Percentiles rank a stretch among this genome's conserved stretches.
phyloP scores from a whole-genome alignment of 2,113 vertebrate species.

The Periophthalmus modestus region DNA sequence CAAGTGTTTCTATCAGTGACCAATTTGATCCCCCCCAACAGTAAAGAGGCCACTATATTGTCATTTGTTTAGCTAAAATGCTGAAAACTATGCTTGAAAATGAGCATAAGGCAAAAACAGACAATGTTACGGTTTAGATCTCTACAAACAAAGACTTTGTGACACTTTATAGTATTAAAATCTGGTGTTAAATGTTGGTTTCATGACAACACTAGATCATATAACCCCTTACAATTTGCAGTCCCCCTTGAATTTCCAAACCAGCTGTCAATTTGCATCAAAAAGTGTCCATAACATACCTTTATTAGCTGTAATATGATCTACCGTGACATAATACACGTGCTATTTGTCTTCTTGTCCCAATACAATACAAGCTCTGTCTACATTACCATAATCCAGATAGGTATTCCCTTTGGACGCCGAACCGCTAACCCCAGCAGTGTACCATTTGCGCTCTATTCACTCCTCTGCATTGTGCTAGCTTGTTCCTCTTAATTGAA shows the following conservation, averaged over 20 bases:
- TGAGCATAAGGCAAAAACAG: too few species aligned
- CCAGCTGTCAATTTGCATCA: not conserved
- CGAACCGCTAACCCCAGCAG: slow-evolving; percentile 17
- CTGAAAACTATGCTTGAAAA: too few species aligned
- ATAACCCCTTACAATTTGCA: not conserved
- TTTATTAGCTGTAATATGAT: not conserved
- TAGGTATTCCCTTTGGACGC: not conserved
- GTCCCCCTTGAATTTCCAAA: not conserved
- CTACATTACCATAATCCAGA: slow-evolving; percentile 16
- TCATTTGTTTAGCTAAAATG: too few species aligned
- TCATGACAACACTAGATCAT: not conserved
- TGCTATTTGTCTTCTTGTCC: slow-evolving; percentile 6
- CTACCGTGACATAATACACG: not conserved
- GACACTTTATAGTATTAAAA: too few species aligned
- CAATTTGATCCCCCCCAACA: too few species aligned
- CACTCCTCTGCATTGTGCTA: not conserved
- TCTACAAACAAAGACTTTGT: too few species aligned
- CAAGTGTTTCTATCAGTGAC: too few species aligned
- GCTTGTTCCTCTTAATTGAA: slow-evolving; percentile 50
- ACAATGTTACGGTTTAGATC: too few species aligned
- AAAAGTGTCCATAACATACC: not conserved
- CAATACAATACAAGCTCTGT: not conserved
- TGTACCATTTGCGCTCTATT: slow-evolving; percentile 6
- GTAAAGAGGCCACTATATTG: too few species aligned
- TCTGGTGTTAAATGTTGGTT: too few species aligned